Percentiles rank a stretch among this genome's conserved stretches.
Conservation (phyloP, 1,140 invertebrate genomes). For the roundworm (Caenorhabditis elegans) region DNA sequence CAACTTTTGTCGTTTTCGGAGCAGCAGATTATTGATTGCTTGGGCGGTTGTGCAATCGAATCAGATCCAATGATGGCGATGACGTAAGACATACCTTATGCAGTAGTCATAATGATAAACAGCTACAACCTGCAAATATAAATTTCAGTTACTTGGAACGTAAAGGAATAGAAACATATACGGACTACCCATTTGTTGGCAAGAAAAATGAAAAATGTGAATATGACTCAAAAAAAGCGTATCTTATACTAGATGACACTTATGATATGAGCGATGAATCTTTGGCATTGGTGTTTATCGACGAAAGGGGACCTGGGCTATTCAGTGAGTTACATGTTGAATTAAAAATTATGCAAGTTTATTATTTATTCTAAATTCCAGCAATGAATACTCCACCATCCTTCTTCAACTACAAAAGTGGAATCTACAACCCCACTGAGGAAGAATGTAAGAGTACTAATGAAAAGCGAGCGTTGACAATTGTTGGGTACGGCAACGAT, state of each 20-base stretch:
- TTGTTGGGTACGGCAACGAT: constrained; percentile 19
- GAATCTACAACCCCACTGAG: background rate
- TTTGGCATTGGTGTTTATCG: background rate
- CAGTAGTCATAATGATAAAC: too few species aligned
- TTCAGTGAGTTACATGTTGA: constrained; percentile 22
- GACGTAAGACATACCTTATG: too few species aligned
- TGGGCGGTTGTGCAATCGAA: too few species aligned
- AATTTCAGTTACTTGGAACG: too few species aligned
- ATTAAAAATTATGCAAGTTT: too few species aligned
- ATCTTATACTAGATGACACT: background rate
- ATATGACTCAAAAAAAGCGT: background rate
- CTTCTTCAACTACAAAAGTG: background rate
- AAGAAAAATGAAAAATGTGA: background rate
- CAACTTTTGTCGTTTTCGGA: background rate
- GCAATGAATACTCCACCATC: constrained; percentile 3
- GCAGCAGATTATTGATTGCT: background rate
- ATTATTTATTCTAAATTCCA: background rate
- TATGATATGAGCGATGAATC: background rate
- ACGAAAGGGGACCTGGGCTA: background rate
- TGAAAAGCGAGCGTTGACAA: background rate
- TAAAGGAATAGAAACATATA: background rate
- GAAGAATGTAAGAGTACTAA: background rate
- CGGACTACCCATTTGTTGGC: background rate
- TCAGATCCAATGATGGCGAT: too few species aligned
- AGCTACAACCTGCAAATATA: too few species aligned